Base-by-base conservation (phyloP, 2,113 vertebrate species). In the Sylvilagus bachmani region DNA sequence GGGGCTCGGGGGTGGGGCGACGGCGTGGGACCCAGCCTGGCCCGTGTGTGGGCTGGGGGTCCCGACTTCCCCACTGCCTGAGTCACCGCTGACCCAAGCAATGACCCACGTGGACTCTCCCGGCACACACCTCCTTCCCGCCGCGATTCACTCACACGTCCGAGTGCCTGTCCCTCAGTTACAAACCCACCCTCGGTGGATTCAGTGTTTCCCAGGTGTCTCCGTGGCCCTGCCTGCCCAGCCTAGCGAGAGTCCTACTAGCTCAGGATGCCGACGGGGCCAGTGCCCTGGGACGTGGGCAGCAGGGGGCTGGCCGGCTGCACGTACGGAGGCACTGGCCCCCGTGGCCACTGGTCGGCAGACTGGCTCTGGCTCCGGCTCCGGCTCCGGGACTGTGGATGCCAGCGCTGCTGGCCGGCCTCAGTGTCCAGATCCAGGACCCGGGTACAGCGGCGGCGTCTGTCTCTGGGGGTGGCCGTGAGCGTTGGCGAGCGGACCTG, bases 101-200 rank as follows among this genome's bases (percentile, higher is more conserved):
- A 5, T 2, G 74, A 36, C 67, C 31, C 53, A 4, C 1, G 4
- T 5, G 33, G 91, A 6, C 14, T 27, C 53, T 3, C 49, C 29
- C 17, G 0, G 0, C 10, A 5, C 25, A 3, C 10, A 2, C 14
- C 7, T 75, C 38, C 69, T 62, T 82, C 36, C 6, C 5, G 0
- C 0, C 0, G 83, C 5, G 38, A 44, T 3, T 21, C 12, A 4
- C 8, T 3, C 3, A 0, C 2, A 1, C 1, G 19, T 2, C 6
- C 49, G 0, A 11, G 33, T 12, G 0, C 69, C n/a, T 0, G 12
- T n/a, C 69, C 2, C 17, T 62, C 3, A 19, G 5, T 3, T 19
- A 1, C 0, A 3, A 1, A 62, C 81, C 36, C 0, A 0, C 33
- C 21, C 21, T 49, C 3, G 0, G 16, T 53, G n/a, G n/a, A 3